These are phyloP conservation scores for Drosophila serrata DNA, from an alignment of 1,140 invertebrate genomes.

Conservation along the genomic window DNA sequence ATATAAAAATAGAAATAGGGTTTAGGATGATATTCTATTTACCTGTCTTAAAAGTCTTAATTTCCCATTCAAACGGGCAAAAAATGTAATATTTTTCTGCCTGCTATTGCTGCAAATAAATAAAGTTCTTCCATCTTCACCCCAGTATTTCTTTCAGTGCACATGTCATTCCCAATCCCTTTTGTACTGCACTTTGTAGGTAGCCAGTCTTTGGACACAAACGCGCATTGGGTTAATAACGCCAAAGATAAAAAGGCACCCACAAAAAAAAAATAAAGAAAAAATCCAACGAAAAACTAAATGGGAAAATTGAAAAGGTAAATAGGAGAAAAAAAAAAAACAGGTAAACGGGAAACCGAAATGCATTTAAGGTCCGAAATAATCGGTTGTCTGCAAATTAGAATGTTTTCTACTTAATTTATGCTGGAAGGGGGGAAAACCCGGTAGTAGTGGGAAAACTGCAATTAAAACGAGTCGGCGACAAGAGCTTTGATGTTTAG, in stretches of 20 bases:
- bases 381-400: constrained; percentile 61
- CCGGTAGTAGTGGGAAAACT: constrained; percentile 17
- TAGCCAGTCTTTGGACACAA: constrained; percentile 66
- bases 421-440: constrained; percentile 32
- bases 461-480: constrained; percentile 42
- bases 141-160: neutral
- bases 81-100: too few relatives aligned
- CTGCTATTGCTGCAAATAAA: neutral
- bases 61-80: too few relatives aligned
- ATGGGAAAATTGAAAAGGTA: constrained; percentile 20
- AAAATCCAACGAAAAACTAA: constrained; percentile 16
- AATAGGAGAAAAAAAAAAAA: constrained; percentile 9
- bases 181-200: constrained; percentile 51
- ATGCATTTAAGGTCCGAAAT: constrained; percentile 31
- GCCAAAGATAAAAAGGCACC: constrained; percentile 49
- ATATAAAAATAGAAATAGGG: too few relatives aligned
- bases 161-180: constrained; percentile 22
- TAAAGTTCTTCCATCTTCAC: too few relatives aligned
- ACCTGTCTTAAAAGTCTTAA: too few relatives aligned
- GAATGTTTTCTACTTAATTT: constrained; percentile 73
- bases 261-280: constrained; percentile 12
- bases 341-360: constrained; percentile 2
- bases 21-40: too few relatives aligned
- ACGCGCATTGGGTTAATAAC: constrained; percentile 70
- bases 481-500: constrained; percentile 50